Base-by-base conservation (phyloP, 2,113 vertebrate species). In the Anser cygnoides region DNA sequence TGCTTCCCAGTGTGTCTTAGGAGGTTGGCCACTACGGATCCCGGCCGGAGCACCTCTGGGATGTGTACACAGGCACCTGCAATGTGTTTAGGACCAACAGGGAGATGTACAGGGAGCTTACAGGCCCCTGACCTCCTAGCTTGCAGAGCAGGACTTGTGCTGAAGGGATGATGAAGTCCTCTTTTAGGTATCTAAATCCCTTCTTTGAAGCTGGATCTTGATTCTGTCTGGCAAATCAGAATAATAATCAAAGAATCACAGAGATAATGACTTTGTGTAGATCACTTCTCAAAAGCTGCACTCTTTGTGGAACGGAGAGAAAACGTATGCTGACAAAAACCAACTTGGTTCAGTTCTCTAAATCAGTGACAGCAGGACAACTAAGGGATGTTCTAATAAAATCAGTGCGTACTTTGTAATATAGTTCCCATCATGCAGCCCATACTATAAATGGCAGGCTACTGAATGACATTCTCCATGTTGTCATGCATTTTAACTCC, bases 401-500 rank as follows among this genome's bases (percentile, higher is more conserved):
- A 88, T 78, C 55, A 29, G 44, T 82, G 82, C 44, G 12, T 67
- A 31, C 21, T 4, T 67, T 74, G 95, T 21, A 79, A 31, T 61
- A 31, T 44, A 33, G 21, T 50, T 79, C 46, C 17, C n/a, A 54
- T 81, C 16, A 12, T 79, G n/a, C 44, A 54, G n/a, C 35, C 58
- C 54, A 62, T 67, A 44, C 52, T 72, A 10, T 35, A 78, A 68
- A 89, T 89, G 63, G 9, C 63, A 92, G 81, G 52, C 61, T 70
- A 13, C 13, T 76, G 25, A 92, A 95, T 58, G 8, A 72, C 7
- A 15, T 52, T 58, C 31, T 59, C 31, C 25, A 6, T 46, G 57
- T 49, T 84, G 54, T 43, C 77, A 46, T 71, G 67, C 58, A 77
- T 94, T 96, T 96, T 90, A 95, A 88, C 79, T 74, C 71, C 46